phyloP scores from a whole-genome alignment of 2,797 vertebrate genomes.

The Hozukius guyotensis region DNA sequence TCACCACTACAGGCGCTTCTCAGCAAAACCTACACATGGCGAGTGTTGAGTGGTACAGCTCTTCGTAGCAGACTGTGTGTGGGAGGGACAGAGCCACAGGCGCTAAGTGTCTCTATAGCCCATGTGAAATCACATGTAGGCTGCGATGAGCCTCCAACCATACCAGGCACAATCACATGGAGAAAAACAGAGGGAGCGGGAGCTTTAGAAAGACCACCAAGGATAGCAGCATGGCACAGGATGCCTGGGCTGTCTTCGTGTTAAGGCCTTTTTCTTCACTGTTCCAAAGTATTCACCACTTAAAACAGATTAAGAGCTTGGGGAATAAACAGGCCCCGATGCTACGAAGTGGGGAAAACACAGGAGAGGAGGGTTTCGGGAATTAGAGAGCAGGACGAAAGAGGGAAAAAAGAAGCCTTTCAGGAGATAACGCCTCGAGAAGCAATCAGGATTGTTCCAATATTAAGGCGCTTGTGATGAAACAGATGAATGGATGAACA shows the following conservation, averaged over 20 bases:
- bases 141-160: constrained; percentile 81
- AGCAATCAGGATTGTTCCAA: constrained; percentile 57
- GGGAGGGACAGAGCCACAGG: constrained; percentile 79
- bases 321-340: constrained; percentile 68
- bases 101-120: constrained; percentile 77
- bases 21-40: constrained; percentile 71
- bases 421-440: constrained; percentile 63
- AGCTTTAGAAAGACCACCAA: constrained; percentile 77
- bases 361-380: constrained; percentile 64
- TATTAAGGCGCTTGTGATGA: constrained; percentile 63
- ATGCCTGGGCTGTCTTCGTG: constrained; percentile 63
- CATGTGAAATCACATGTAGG: constrained; percentile 83
- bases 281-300: constrained; percentile 78
- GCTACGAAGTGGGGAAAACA: constrained; percentile 63
- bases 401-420: constrained; percentile 54
- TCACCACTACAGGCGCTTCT: constrained; percentile 75
- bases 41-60: constrained; percentile 71
- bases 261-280: constrained; percentile 74
- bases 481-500: constrained; percentile 60
- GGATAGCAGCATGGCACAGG: constrained; percentile 60
- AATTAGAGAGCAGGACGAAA: constrained; percentile 70
- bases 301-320: constrained; percentile 84
- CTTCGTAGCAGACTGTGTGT: constrained; percentile 72
- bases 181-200: constrained; percentile 53
- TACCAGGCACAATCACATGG: constrained; percentile 66